Conservation (phyloP, 2,113 vertebrate genomes). For the Tamias sibiricus region DNA sequence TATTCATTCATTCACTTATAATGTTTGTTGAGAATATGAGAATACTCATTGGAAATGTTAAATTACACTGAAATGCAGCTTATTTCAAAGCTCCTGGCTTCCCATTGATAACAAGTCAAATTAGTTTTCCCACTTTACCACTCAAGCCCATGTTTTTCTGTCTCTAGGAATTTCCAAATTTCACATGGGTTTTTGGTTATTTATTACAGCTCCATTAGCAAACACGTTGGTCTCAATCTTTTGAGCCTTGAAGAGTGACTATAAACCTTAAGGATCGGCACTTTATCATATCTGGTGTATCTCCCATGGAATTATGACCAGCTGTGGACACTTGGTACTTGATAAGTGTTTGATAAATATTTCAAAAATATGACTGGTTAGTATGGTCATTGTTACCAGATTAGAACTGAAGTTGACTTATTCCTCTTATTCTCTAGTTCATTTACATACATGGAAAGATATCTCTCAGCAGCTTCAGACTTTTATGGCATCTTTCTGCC, state of each 20-base stretch:
- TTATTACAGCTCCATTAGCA: not conserved
- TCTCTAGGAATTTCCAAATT: not conserved
- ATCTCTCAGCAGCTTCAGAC: conserved; percentile 41
- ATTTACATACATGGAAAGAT: not conserved
- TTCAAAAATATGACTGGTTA: not conserved
- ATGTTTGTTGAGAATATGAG: not conserved
- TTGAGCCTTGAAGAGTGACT: not conserved
- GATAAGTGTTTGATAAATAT: not conserved
- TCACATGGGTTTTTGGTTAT: not conserved
- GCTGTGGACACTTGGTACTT: not conserved
- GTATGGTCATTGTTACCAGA: not conserved
- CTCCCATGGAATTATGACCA: not conserved
- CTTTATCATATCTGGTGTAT: not conserved
- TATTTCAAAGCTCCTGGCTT: not conserved
- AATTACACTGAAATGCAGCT: not conserved
- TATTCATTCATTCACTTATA: not conserved
- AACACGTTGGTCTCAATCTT: not conserved
- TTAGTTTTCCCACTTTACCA: not conserved
- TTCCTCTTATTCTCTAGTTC: not conserved
- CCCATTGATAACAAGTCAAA: not conserved
- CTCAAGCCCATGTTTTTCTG: not conserved
- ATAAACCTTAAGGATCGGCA: not conserved
- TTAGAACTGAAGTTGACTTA: not conserved
- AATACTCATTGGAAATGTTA: not conserved
- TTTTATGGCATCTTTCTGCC: conserved; percentile 63